phyloP scores from a whole-genome alignment of 2,888 invertebrate genomes.

The Mactromeris polynyma region DNA sequence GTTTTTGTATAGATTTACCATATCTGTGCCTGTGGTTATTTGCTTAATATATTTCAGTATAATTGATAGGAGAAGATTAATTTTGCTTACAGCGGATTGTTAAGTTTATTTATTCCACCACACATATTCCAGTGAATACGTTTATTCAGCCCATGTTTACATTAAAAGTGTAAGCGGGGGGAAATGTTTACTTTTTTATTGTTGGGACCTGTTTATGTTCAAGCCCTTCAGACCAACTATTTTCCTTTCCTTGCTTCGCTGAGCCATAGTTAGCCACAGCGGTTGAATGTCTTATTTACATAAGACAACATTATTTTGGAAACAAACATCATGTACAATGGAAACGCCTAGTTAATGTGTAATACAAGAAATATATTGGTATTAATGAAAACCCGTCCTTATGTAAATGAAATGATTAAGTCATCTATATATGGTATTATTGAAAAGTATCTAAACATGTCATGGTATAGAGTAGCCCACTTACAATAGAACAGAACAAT shows the following conservation, averaged over 20 bases:
- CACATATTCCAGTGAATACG: not conserved
- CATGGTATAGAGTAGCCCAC: not conserved
- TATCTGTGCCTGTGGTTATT: slow-evolving; percentile 19
- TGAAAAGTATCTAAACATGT: not conserved
- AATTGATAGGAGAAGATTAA: slow-evolving; percentile 31
- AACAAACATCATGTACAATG: not conserved
- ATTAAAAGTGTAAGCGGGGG: slow-evolving; percentile 20
- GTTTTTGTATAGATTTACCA: slow-evolving; percentile 1
- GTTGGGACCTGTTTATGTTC: not conserved
- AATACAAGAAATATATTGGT: not conserved
- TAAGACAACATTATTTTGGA: not conserved
- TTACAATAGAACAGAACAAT: too few relatives aligned
- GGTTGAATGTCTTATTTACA: not conserved
- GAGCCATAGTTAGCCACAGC: not conserved
- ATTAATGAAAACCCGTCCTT: not conserved
- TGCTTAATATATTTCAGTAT: slow-evolving; percentile 21
- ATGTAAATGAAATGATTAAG: not conserved
- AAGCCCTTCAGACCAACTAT: not conserved
- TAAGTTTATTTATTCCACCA: slow-evolving; percentile 13
- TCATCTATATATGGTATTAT: not conserved
- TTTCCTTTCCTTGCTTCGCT: not conserved
- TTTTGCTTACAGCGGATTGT: slow-evolving; percentile 22
- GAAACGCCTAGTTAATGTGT: not conserved
- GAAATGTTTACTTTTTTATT: slow-evolving; percentile 4
- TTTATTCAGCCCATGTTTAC: slow-evolving; percentile 23